These are phyloP conservation scores for Stomatorhinus ivindoensis DNA, from an alignment of 2,113 vertebrate species.

Conservation along the genomic window DNA sequence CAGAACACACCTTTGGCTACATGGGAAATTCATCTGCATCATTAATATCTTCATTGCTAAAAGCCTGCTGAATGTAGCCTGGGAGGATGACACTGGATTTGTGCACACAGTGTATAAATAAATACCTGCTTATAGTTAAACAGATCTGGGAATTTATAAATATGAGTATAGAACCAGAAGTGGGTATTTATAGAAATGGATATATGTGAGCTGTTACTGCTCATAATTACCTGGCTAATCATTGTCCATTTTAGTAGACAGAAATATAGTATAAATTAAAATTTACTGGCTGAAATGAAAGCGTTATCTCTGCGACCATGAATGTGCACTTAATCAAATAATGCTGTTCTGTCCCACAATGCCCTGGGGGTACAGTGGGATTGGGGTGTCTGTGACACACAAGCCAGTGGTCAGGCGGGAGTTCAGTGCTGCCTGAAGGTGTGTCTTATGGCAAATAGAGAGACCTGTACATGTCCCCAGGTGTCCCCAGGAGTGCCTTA, in stretches of 20 bases:
- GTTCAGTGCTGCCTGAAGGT: background rate
- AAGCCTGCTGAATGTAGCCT: background rate
- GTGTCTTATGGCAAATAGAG: background rate
- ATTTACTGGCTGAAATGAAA: background rate
- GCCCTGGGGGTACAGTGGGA: background rate
- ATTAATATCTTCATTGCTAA: background rate
- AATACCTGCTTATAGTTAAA: background rate
- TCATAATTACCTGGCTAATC: background rate
- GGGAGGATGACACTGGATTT: background rate
- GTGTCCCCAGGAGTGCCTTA: background rate
- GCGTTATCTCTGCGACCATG: background rate
- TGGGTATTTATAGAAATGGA: background rate
- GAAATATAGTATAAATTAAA: background rate
- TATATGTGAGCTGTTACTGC: background rate
- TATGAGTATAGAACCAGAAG: background rate
- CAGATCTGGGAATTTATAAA: background rate
- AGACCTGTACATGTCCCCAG: background rate
- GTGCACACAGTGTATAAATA: background rate
- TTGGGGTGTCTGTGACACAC: background rate
- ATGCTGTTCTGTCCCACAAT: background rate
- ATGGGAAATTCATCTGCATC: background rate
- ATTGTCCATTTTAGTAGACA: background rate
- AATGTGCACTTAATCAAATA: background rate
- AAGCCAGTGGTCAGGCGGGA: background rate
- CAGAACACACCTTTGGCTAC: background rate